A percentile compares a stretch with the other conserved stretches of the same genome.
phyloP scores from a whole-genome alignment of 2,888 invertebrate species.

The Stenurella melanura region DNA sequence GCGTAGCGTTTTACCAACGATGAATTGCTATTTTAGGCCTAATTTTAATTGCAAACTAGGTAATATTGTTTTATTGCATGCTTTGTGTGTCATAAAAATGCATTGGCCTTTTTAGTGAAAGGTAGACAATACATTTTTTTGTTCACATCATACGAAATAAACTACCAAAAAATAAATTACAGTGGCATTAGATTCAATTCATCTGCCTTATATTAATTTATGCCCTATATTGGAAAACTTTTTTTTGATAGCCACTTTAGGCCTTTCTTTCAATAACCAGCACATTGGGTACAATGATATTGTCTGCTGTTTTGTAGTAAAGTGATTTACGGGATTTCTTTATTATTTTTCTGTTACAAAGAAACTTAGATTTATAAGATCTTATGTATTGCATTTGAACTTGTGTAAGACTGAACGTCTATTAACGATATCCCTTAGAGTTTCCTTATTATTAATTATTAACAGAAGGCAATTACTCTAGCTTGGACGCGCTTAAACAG shows the following conservation, averaged over 20 bases:
- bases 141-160: too few species aligned
- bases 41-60: too few species aligned
- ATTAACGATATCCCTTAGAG: not conserved
- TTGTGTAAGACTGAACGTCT: too few species aligned
- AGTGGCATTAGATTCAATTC: not conserved
- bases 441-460: not conserved
- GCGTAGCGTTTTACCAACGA: too few species aligned
- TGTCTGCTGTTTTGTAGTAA: not conserved
- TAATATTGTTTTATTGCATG: too few species aligned
- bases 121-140: too few species aligned
- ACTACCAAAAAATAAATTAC: too few species aligned
- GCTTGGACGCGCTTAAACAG: too few species aligned
- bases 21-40: too few species aligned
- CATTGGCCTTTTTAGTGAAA: too few species aligned
- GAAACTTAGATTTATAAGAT: not conserved
- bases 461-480: too few species aligned
- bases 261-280: not conserved
- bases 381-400: not conserved
- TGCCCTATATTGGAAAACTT: not conserved
- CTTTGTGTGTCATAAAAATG: too few species aligned
- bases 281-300: not conserved
- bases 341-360: not conserved
- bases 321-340: not conserved
- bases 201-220: not conserved
- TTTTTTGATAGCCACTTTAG: not conserved